Conservation (phyloP, 2,113 vertebrate species). For the Pluvianellus socialis region DNA sequence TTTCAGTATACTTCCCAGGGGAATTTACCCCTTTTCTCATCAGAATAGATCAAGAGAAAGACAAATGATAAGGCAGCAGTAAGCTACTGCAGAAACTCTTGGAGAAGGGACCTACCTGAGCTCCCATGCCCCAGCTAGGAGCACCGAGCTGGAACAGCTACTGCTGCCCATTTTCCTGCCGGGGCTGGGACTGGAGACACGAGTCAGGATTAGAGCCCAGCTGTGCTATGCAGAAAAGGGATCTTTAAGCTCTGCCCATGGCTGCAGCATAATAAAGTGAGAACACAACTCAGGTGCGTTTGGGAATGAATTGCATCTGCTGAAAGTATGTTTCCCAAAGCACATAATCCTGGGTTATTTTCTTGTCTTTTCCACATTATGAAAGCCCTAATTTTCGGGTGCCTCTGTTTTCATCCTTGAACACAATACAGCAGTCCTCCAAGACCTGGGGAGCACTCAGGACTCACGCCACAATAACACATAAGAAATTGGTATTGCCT, state of each 20-base stretch:
- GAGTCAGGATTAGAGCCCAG: background rate
- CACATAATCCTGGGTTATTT: background rate
- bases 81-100: background rate
- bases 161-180: background rate
- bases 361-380: background rate
- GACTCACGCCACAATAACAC: background rate
- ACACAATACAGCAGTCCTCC: background rate
- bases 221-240: background rate
- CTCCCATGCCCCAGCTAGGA: background rate
- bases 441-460: background rate
- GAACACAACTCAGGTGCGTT: background rate
- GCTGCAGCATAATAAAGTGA: background rate
- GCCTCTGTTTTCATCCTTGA: background rate
- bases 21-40: background rate
- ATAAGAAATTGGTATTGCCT: background rate
- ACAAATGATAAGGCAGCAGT: background rate
- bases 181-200: fast-evolving
- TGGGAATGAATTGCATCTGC: background rate
- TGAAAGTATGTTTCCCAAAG: background rate
- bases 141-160: fast-evolving
- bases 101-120: background rate
- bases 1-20: fast-evolving
- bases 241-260: background rate
- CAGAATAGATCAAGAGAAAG: background rate
- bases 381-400: background rate